A percentile compares a stretch with the other conserved stretches of the same genome.
Conservation (phyloP, 2,797 vertebrate species). For the Eupleurogrammus muticus region DNA sequence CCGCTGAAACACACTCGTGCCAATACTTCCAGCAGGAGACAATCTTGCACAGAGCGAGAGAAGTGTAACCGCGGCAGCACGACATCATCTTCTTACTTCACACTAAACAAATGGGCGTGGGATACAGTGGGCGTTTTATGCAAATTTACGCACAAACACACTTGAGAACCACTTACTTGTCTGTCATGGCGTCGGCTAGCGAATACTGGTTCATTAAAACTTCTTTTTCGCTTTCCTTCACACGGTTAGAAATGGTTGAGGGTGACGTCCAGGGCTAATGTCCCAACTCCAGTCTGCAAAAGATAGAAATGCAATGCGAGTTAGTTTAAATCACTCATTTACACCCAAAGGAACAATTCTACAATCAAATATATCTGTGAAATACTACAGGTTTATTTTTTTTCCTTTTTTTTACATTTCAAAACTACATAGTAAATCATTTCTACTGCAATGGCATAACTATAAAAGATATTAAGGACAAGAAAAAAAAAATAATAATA, state of each 20-base stretch:
- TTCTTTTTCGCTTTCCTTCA: slow-evolving; percentile 54
- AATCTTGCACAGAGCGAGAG: slow-evolving; percentile 27
- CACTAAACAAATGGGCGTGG: slow-evolving; percentile 43
- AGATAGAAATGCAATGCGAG: slow-evolving; percentile 3
- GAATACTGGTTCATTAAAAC: slow-evolving; percentile 85
- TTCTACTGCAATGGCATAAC: background rate
- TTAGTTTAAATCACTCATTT: slow-evolving; percentile 1
- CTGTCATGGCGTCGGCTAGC: slow-evolving; percentile 83
- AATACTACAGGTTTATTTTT: too few species aligned
- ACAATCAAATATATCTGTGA: too few species aligned
- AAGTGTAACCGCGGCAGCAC: slow-evolving; percentile 26
- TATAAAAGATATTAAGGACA: background rate
- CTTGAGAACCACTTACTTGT: slow-evolving; percentile 81
- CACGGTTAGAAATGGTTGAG: slow-evolving; percentile 59
- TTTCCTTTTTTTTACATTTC: too few species aligned
- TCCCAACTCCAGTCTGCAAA: slow-evolving; percentile 60
- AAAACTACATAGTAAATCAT: slow-evolving; percentile 9
- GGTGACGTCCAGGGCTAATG: slow-evolving; percentile 23
- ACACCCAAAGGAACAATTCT: background rate
- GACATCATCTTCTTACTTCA: slow-evolving; percentile 64
- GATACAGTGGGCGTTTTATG: slow-evolving; percentile 45
- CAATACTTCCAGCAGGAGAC: slow-evolving; percentile 47
- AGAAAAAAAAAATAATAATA: background rate
- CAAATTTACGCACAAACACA: slow-evolving; percentile 15
- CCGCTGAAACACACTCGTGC: slow-evolving; percentile 31